Conservation (phyloP, 2,888 invertebrate genomes). For the Lasioglossum figueresi region DNA sequence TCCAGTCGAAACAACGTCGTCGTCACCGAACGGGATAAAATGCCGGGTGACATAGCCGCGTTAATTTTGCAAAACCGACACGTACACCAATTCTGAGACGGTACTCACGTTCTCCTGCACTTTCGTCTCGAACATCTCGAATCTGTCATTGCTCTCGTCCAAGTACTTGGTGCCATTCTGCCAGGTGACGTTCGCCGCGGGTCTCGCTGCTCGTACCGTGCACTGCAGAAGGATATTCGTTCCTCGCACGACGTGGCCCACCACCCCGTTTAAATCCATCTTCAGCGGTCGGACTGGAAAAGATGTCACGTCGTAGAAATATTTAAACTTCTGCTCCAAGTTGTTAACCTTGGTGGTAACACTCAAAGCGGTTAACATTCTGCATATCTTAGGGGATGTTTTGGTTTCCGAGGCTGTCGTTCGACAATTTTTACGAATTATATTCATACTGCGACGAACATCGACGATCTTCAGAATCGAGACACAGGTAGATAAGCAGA, state of each 20-base stretch:
- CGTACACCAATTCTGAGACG: neutral
- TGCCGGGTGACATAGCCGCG: neutral
- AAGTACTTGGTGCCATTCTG: constrained; percentile 89
- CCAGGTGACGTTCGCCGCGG: constrained; percentile 94
- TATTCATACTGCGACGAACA: neutral
- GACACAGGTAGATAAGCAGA: no score
- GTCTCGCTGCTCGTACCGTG: constrained; percentile 91
- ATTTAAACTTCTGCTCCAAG: constrained; percentile 8
- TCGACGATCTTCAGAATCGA: neutral
- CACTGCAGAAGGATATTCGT: constrained; percentile 92
- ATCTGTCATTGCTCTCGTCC: constrained; percentile 76
- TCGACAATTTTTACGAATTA: neutral
- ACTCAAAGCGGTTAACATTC: constrained; percentile 1
- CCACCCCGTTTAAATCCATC: constrained; percentile 90
- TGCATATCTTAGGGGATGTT: neutral
- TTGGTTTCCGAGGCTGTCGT: neutral
- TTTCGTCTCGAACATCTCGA: constrained; percentile 79
- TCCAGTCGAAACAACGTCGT: neutral
- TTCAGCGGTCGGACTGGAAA: constrained; percentile 91
- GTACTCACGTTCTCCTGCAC: constrained; percentile 79
- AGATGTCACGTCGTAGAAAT: constrained; percentile 9
- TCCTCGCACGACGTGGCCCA: constrained; percentile 92
- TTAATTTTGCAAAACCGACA: constrained; percentile 31
- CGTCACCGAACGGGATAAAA: neutral
- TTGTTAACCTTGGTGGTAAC: neutral